Base-by-base conservation (phyloP, 2,888 invertebrate genomes). In the Palloptera scutellata region DNA sequence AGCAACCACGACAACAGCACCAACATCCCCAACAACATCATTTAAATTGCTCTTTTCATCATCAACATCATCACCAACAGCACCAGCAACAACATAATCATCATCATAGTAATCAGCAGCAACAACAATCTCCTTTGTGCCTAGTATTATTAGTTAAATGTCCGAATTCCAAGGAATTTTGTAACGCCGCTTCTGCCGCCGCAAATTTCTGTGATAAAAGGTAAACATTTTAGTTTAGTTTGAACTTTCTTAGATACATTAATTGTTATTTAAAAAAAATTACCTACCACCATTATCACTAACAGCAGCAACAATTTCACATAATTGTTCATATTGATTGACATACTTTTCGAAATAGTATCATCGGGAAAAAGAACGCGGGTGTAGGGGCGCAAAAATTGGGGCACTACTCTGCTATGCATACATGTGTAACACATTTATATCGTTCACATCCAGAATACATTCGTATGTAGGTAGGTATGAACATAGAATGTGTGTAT, bases 141-240 rank as follows among this genome's bases (percentile, higher is more conserved):
- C 83, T 84, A 79, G 84, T 84, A 79, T 83, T 84, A 80, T 82
- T 84, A 80, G 84, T 84, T 77, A 84, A 84, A 82, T 84, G 84
- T 77, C 84, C 84, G 70, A 84, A 84, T 81, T 84, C 84, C 70
- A 84, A 84, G 79, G 84, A 84, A 79, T 83, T 83, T 78, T 84
- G 84, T 79, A 80, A 81, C 76, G 81, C 81, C 61, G 67, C 67
- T 20, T 30, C 63, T 75, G 83, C 82, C 66, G 83, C 82, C 75
- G 82, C 82, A 74, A 82, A 80, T 81, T 82, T 83, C 83, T 83
- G 83, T 83, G 83, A 83, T 83, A 83, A 83, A 83, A 83, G 83
- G 83, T 83, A 83, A 82, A 13, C 8, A 11, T 8, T 40, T 55
- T 19, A 30, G 30, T 30, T 30, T 6, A 4, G 30, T 30, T 30